Percentiles rank a stretch among this genome's conserved stretches.
Conservation (phyloP, 2,797 vertebrate genomes). For the Fringilla coelebs region DNA sequence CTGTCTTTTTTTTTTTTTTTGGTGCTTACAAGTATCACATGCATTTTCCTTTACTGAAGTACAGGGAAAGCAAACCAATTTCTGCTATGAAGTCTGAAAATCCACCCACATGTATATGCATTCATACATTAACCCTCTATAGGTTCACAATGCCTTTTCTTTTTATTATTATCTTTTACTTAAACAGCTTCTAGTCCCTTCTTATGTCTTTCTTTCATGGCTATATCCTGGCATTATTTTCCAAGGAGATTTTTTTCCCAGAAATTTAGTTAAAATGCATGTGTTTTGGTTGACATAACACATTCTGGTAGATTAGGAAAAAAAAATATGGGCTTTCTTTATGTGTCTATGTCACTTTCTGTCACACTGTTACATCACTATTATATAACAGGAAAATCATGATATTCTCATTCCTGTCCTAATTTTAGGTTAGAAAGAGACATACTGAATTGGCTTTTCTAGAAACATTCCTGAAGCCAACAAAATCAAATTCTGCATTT, state of each 20-base stretch:
- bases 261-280: background rate
- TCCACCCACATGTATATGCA: background rate
- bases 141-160: background rate
- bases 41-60: background rate
- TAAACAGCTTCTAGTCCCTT: background rate
- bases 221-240: background rate
- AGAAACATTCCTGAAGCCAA: background rate
- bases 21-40: background rate
- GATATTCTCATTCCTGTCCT: background rate
- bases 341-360: background rate
- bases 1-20: background rate
- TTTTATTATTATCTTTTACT: background rate
- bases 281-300: background rate
- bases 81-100: background rate
- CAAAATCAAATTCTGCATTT: background rate
- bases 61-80: background rate
- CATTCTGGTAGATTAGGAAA: background rate
- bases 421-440: constrained; percentile 19
- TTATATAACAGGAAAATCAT: background rate
- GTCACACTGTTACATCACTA: background rate
- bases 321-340: background rate
- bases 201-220: background rate
- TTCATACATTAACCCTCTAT: background rate
- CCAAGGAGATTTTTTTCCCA: background rate
- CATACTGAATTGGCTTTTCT: background rate